A percentile compares a stretch with the other conserved stretches of the same genome.
phyloP scores from a whole-genome alignment of 2,888 invertebrate species.

The Sympetrum striolatum region DNA sequence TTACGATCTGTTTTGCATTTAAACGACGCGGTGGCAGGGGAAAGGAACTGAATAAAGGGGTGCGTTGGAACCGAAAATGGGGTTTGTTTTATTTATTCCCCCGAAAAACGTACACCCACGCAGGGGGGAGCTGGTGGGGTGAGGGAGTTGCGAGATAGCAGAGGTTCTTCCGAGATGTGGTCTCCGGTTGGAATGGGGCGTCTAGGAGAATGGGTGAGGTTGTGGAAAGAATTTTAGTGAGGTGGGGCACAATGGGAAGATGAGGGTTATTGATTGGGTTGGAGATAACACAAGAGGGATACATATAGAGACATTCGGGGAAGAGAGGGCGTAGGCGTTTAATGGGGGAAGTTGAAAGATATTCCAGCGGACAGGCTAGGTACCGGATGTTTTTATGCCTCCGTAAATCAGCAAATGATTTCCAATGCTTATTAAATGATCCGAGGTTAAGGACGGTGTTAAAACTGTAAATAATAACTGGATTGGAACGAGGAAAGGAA shows the following conservation, averaged over 20 bases:
- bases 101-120: background rate
- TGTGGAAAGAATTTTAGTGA: background rate
- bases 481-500: too few species aligned
- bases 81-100: background rate
- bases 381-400: too few species aligned
- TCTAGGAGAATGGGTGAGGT: background rate
- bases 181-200: background rate
- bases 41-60: background rate
- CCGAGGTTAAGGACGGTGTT: too few species aligned
- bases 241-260: background rate
- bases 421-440: too few species aligned
- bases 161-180: background rate
- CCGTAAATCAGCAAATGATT: too few species aligned
- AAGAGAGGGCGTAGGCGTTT: too few species aligned
- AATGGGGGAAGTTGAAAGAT: too few species aligned
- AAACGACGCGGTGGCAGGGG: background rate
- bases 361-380: too few species aligned
- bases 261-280: background rate
- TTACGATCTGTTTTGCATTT: background rate
- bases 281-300: background rate
- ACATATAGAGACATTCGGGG: too few species aligned
- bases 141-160: background rate
- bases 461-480: too few species aligned
- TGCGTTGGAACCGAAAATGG: background rate
- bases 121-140: background rate